Evolutionary conservation across 2,888 invertebrate species (phyloP), one percentile per base, ranked within the genome.

Genomic region (Drosophila lutescens): DNA sequence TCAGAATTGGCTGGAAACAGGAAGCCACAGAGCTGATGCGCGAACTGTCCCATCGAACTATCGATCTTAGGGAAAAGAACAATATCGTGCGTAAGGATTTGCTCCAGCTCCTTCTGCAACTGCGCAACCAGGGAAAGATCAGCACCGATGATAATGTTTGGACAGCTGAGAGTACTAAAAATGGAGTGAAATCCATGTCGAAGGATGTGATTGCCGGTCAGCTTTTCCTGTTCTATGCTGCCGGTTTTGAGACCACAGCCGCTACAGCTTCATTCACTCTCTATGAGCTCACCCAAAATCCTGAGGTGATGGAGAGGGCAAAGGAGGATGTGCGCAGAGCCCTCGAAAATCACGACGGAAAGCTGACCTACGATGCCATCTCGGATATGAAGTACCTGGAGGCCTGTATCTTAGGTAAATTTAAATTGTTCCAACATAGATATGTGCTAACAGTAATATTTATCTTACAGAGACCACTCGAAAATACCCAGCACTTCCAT

Each of bases 181-280:
- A 75, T 5, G 56, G 46, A 8, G 43, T 77, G 0, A 89, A 89
- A 62, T 74, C 88, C 17, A 77, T 92, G 74, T 81, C 91, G 2
- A 87, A 89, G 23, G 91, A 92, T 55, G 68, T 79, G 53, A 88
- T 91, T 69, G 90, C 91, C 1, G 92, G 92, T 0, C 92, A 93
- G 47, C 77, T 92, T 6, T 92, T 93, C 43, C 68, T 93, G 2
- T 93, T 93, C 75, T 93, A 92, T 70, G 63, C 92, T 2, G 93
- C 93, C 32, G 93, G 93, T 2, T 92, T 90, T 57, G 93, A 93
- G 74, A 92, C 93, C 0, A 91, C 93, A 2, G 91, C 93, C 0
- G 88, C 92, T 1, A 85, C 93, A 1, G 74, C 92, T 2, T 89
- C 92, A 6, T 93, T 91, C 54, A 91, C 91, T 0, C 69, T 93